Evolutionary conservation across 2,888 invertebrate genomes (phyloP), one percentile per base, ranked within the genome.

Genomic region (Pammene fasciana): DNA sequence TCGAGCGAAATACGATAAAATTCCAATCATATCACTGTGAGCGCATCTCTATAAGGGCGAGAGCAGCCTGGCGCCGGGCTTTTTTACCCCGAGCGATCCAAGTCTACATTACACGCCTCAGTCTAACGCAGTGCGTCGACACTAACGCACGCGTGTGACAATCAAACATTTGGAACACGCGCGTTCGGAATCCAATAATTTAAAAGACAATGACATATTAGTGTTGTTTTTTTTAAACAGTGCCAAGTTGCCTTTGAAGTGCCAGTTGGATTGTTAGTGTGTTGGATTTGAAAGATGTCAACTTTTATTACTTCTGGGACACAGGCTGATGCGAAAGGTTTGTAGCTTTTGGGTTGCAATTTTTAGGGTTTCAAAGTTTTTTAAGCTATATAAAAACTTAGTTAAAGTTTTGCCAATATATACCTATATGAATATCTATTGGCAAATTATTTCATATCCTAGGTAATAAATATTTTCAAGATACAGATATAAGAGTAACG

Each of bases 1-100:
- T 67, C 60, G 67, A 65, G 60, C 41, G 52, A 65, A 70, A 59
- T 56, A 83, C 87, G 88, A 87, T 87, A 86, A 83, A 83, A 82
- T 81, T 77, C 77, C 77, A 74, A 76, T 78, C 77, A 81, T 80
- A 82, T 77, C 76, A 74, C 65, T 71, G 68, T 68, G 72, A 79
- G 85, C 82, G 83, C 92, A 90, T 90, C 92, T 86, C 92, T 92
- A 90, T 50, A 55, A 87, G 90, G 90, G 90, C 92, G 87, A 89
- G 90, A 88, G 62, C 90, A 88, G 62, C 90, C 82, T 92, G 92
- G 92, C 92, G 92, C 92, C 92, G 89, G 79, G 84, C 88, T 90
- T 91, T 62, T 91, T 92, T 90, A 89, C 90, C 89, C 90, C 83
- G 86, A 81, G 82, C 80, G 75, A 81, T 81, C 85, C 86, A 86